Base-by-base conservation (phyloP, 1,140 invertebrate species). In the Aethina tumida region DNA sequence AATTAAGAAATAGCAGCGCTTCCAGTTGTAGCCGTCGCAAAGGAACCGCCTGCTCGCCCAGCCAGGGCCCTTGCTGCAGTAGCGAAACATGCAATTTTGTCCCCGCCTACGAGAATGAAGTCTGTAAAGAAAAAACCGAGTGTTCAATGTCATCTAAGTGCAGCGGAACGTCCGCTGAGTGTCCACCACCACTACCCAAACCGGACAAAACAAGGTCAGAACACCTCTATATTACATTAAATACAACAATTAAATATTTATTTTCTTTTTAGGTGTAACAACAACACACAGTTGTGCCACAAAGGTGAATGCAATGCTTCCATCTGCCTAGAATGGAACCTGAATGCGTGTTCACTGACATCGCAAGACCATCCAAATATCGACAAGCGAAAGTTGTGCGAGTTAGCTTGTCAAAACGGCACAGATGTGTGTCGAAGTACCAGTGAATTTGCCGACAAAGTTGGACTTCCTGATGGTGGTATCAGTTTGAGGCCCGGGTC, bases 341-440 rank as follows among this genome's bases (percentile, higher is more conserved):
- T 97, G 65, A 81, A 83, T 25, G 93, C 97, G 58, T 99, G 96
- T 60, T 98, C 96, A 66, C 72, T 97, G n/a, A 93, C 89, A 2
- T 89, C 87, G 28, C 73, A 77, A 45, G 71, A 74, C 42, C 71
- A 79, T 53, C 81, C 83, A n/a, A 85, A 87, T 50, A 75, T 84
- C 40, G 61, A 67, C 36, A 84, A 93, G 55, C 74, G 80, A 55
- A 84, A 81, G 55, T 70, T 98, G 32, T 99, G 96, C 66, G 93
- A 97, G 64, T 71, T 99, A 40, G 93, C 95, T 26, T 99, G 96
- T 64, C 86, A 92, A 65, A 82, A 84, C 57, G 82, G 84, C 15
- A 81, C 77, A 17, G 78, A 81, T 58, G 81, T 79, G n/a, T 96
- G 88, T 60, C 72, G 75, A 45, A 92, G 84, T 58, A 96, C 87